Evolutionary conservation across 2,888 invertebrate genomes (phyloP), one percentile per base, ranked within the genome.

Genomic region (Stenurella melanura): DNA sequence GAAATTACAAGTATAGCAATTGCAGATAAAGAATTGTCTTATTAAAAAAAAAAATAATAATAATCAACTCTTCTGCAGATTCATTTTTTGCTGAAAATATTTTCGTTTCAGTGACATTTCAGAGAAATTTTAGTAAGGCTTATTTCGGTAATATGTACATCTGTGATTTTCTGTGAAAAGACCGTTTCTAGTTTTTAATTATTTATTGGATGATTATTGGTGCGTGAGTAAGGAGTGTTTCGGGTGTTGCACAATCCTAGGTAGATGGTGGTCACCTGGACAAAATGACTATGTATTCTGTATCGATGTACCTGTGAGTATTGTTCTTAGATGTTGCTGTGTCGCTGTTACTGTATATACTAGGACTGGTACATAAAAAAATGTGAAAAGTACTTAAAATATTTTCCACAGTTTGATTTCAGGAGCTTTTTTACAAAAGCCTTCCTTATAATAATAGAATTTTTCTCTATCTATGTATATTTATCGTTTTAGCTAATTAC

Each of bases 261-360:
- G 21, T 57, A 60, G 34, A 21, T 21, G 70, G 70, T 60, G 70
- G 17, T 58, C 42, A 11, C 70, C 70, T 61, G 70, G 19, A 78
- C 38, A 73, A 77, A 81, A 57, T 70, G 76, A 80, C 74, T 77
- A 80, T 83, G 81, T 80, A 82, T 84, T 84, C 83, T 86, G 84
- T 85, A 84, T 86, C 84, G 81, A 83, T 86, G 86, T 87, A 86
- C 86, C 87, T 87, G 86, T 87, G 86, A 84, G 84, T 86, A 85
- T 85, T 83, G 83, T 82, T 85, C 84, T 84, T 86, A 86, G 85
- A 84, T 86, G 84, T 86, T 85, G 83, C 85, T 85, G 86, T 87
- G 83, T 86, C 85, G 85, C 84, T 86, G 86, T 87, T 86, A 83
- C 78, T 83, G 83, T 86, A 84, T 83, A 85, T 84, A 78, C 67